Conservation (phyloP, 1,140 invertebrate species). For the Hermatobates lingyangjiaoensis region DNA sequence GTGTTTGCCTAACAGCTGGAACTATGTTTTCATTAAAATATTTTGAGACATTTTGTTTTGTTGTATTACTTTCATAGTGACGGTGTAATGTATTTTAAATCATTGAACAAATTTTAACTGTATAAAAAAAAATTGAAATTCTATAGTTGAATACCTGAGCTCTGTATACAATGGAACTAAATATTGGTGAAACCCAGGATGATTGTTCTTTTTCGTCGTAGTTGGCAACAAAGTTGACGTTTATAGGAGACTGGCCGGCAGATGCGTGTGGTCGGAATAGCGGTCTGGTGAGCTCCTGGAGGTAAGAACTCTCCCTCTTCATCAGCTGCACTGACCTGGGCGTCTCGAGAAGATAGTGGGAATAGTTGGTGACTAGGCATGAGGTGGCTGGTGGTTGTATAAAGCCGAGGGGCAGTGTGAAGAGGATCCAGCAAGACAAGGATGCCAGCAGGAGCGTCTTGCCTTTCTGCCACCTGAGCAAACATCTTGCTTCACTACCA, state of each 20-base stretch:
- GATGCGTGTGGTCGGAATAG: background rate
- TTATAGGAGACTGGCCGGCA: conserved; percentile 48
- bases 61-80: too few relatives aligned
- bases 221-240: conserved; percentile 61
- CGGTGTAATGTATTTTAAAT: too few relatives aligned
- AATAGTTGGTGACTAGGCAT: conserved; percentile 63
- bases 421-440: conserved; percentile 84
- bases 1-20: too few relatives aligned
- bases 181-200: conserved; percentile 74
- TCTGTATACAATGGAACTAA: conserved; percentile 81
- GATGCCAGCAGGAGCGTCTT: conserved; percentile 79
- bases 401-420: conserved; percentile 86
- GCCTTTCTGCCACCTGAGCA: conserved; percentile 55
- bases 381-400: conserved; percentile 80
- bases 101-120: too few relatives aligned
- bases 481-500: too few relatives aligned
- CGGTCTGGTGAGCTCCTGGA: conserved; percentile 1
- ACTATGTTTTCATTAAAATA: too few relatives aligned
- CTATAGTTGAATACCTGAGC: conserved; percentile 27
- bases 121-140: background rate
- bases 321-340: conserved; percentile 23
- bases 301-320: conserved; percentile 17
- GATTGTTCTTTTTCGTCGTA: conserved; percentile 53
- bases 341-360: conserved; percentile 31
- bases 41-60: too few relatives aligned